Base-by-base conservation (phyloP, 1,140 invertebrate genomes). In the Drosophila dunni region DNA sequence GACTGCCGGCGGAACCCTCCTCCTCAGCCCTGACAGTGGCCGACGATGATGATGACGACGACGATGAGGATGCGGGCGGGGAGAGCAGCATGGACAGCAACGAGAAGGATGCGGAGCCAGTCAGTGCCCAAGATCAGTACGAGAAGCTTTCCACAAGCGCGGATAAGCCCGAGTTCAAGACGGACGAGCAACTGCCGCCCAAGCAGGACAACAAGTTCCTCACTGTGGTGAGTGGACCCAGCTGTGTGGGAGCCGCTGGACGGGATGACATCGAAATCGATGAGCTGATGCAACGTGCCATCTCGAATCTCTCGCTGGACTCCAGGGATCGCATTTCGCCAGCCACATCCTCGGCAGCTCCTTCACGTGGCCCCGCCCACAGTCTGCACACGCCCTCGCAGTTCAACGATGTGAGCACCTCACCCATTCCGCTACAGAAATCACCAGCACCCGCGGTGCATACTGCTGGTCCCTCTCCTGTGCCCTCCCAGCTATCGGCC, bases 221-320 rank as follows among this genome's bases (percentile, higher is more conserved):
- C 0, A 83, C 75, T 3, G 86, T 92, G 0, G 38, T 66, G 5
- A 58, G 62, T 3, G 63, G 45, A 7, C 50, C 60, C 1, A 36
- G 63, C 13, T 44, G 56, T 38, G 36, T 77, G 1, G 57, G 58
- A 0, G 54, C 68, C 0, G 68, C 74, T 1, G 76, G 75, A 6
- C 85, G 89, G 13, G 91, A 92, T 69, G 92, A 92, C 51, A 78
- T 92, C 20, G 92, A 92, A 69, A 92, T 92, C 60, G 91, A 92
- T 44, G 92, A 92, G 36, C 78, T 92, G 0, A 92, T 92, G 92
- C 91, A 92, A 45, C 79, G 91, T 0, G 92, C 92, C 50, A 92
- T 92, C 29, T 92, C 92, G 0, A 92, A 92, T 73, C 72, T 92
- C 0, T 92, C 91, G 8, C 58, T 92, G 4, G 91, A 92, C 61